Conservation (phyloP, 2,113 vertebrate species). For the Trichomycterus rosablanca region DNA sequence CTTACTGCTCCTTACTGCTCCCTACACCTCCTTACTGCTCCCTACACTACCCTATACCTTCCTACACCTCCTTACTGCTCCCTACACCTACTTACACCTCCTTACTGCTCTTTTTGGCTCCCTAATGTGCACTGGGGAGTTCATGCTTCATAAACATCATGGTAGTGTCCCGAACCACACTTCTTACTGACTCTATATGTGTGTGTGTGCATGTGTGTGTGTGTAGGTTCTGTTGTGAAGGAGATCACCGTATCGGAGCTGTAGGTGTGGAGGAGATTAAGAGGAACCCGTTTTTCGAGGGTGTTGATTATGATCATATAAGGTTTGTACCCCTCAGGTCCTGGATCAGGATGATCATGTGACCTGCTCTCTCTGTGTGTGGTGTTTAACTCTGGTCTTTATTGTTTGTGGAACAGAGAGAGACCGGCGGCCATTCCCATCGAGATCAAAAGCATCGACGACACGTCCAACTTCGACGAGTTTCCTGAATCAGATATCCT, state of each 20-base stretch:
- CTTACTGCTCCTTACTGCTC: too few relatives aligned
- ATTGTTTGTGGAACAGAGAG: constrained; percentile 64
- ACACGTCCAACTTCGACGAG: constrained; percentile 89
- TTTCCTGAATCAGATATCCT: constrained; percentile 89
- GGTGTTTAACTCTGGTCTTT: constrained; percentile 3
- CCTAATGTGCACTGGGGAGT: too few relatives aligned
- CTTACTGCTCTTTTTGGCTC: too few relatives aligned
- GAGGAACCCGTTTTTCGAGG: constrained; percentile 83
- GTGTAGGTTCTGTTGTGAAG: constrained; percentile 85
- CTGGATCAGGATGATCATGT: background rate
- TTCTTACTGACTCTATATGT: too few relatives aligned
- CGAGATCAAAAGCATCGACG: constrained; percentile 88
- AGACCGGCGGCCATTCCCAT: constrained; percentile 86
- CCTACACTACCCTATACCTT: too few relatives aligned
- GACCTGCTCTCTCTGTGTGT: too few relatives aligned
- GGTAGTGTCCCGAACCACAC: too few relatives aligned
- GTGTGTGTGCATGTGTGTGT: too few relatives aligned
- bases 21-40: too few relatives aligned
- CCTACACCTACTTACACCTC: too few relatives aligned
- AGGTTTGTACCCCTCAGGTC: constrained; percentile 60
- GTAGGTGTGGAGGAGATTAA: constrained; percentile 85
- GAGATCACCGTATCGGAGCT: constrained; percentile 83
- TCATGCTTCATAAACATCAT: too few relatives aligned
- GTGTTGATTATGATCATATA: constrained; percentile 87
- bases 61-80: too few relatives aligned